phyloP scores from a whole-genome alignment of 2,113 vertebrate genomes.

The Prunella himalayana region DNA sequence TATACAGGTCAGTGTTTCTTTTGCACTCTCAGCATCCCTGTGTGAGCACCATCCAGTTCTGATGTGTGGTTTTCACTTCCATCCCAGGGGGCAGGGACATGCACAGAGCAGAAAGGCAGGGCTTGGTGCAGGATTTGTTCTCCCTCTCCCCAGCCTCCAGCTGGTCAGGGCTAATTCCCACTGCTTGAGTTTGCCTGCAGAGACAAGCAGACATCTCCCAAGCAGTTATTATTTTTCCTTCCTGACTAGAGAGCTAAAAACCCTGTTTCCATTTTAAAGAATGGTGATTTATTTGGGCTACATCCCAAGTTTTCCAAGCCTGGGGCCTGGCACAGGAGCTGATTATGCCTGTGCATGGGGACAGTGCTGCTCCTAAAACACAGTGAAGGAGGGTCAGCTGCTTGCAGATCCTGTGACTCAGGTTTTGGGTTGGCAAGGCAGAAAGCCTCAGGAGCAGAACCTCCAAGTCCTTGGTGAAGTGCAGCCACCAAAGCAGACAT shows the following conservation, averaged over 20 bases:
- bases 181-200: neutral
- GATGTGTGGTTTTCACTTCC: neutral
- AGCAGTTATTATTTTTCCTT: neutral
- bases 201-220: neutral
- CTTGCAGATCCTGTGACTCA: neutral
- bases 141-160: neutral
- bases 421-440: neutral
- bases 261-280: neutral
- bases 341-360: neutral
- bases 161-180: neutral
- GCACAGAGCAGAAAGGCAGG: fast-evolving
- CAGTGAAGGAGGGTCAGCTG: neutral
- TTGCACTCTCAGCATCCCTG: neutral
- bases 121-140: neutral
- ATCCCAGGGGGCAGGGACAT: neutral
- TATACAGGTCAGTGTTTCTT: neutral
- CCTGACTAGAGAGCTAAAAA: neutral
- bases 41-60: neutral
- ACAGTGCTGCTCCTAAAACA: neutral
- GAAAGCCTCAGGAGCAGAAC: neutral
- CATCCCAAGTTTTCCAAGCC: neutral
- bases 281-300: neutral
- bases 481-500: neutral
- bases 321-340: neutral
- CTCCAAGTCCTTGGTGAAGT: neutral